Evolutionary conservation across 1,140 invertebrate species (phyloP), one percentile per base, ranked within the genome.

Genomic region (Drosophila murphyi): DNA sequence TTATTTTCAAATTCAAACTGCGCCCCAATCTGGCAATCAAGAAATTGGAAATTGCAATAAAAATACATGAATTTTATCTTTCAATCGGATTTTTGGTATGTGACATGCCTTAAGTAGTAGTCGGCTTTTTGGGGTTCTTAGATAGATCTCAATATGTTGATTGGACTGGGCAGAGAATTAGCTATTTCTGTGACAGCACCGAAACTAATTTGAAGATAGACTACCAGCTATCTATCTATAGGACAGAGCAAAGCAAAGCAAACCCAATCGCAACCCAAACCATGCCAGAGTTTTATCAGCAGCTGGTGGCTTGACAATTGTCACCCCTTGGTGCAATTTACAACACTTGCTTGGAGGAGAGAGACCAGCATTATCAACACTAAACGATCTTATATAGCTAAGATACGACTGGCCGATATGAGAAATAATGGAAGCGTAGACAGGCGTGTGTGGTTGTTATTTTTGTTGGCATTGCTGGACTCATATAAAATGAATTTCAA

Each of bases 401-500:
- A 72, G 80, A 88, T 87, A 88, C 72, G 59, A 63, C 34, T 55
- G 68, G 12, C 37, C 43, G 78, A 85, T 86, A 78, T 60, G 41
- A 79, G 51, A 72, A 76, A 85, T 86, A 86, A 86, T 85, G 81
- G 52, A 62, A 45, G 80, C 59, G 56, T 54, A 85, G 68, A 85
- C 69, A 78, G 56, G 72, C 61, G 64, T 70, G 47, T 43, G 39
- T 43, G 39, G 39, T 43, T 43, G n/a, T 43, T 43, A 50, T 55
- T 59, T 51, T 48, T 55, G 67, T 34, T 60, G 37, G 31, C 10
- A 34, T n/a, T 35, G 32, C 31, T 20, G 20, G 20, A 20, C 20
- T 20, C 20, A 78, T 78, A 72, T 56, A 41, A 83, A 88, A 89
- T 88, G 80, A 88, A 80, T 89, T 88, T 88, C 83, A 88, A 88